A percentile compares a stretch with the other conserved stretches of the same genome.
Evolutionary conservation across 2,888 invertebrate species (phyloP).

Genomic region (Macaria notata): DNA sequence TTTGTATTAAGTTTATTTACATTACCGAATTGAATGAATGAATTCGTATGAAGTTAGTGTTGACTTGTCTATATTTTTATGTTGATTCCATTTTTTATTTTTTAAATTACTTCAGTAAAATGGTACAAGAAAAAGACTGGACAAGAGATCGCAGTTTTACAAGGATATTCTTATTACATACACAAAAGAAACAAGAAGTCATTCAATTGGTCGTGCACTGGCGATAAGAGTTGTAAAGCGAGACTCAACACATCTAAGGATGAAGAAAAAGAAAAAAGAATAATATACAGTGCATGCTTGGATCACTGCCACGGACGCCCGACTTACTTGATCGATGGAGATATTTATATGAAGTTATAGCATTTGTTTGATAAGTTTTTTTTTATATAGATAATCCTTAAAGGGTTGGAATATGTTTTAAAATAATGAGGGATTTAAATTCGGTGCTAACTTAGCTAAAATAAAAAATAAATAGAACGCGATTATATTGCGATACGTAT

Average conservation of each 20-base stretch:
- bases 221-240: constrained; percentile 26
- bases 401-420: too few relatives aligned
- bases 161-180: constrained; percentile 32
- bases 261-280: constrained; percentile 7
- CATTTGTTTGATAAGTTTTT: too few relatives aligned
- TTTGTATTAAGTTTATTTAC: too few relatives aligned
- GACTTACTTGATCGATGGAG: constrained; percentile 23
- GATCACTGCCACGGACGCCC: constrained; percentile 34
- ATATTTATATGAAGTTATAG: constrained; percentile 25
- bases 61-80: not conserved
- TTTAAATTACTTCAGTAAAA: constrained; percentile 28
- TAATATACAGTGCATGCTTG: constrained; percentile 20
- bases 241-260: constrained; percentile 20
- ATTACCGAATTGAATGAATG: too few relatives aligned
- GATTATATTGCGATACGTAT: too few relatives aligned
- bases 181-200: constrained; percentile 25
- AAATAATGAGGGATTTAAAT: too few relatives aligned
- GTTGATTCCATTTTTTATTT: not conserved
- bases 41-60: too few relatives aligned
- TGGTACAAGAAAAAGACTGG: constrained; percentile 41
- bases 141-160: constrained; percentile 29
- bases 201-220: constrained; percentile 30
- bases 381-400: too few relatives aligned
- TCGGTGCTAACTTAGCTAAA: too few relatives aligned
- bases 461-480: too few relatives aligned